Conservation (phyloP, 2,797 vertebrate genomes). For the Cossypha polioptera region DNA sequence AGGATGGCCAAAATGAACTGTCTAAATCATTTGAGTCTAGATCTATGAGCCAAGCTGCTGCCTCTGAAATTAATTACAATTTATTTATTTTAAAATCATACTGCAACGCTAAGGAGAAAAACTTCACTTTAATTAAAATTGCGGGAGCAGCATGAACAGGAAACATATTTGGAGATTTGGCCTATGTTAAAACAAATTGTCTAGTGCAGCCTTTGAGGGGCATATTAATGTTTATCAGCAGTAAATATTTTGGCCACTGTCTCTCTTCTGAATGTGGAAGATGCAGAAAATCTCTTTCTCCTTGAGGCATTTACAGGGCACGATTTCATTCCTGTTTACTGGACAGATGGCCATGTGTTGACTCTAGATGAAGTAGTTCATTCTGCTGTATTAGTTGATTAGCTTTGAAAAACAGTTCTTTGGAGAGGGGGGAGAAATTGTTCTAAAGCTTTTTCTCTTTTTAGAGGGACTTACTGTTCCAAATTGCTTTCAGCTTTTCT, state of each 20-base stretch:
- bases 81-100: neutral
- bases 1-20: neutral
- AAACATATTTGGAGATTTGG: neutral
- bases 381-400: conserved; percentile 19
- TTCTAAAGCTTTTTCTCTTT: conserved; percentile 46
- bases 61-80: neutral
- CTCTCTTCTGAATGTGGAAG: neutral
- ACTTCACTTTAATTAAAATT: conserved; percentile 4
- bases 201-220: neutral
- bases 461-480: conserved; percentile 21
- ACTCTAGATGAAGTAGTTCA: neutral
- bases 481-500: conserved; percentile 54
- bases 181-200: neutral
- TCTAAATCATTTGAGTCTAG: neutral
- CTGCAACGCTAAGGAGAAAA: neutral
- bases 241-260: neutral
- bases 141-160: neutral
- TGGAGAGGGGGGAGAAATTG: neutral
- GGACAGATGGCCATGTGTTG: conserved; percentile 10
- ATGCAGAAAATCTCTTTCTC: conserved; percentile 9
- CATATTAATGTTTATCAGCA: neutral
- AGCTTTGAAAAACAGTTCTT: conserved; percentile 37
- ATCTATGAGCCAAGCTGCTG: neutral
- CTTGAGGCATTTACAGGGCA: neutral
- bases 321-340: neutral